Percentiles rank a stretch among this genome's conserved stretches.
Conservation (phyloP, 2,888 invertebrate genomes). For the Tortrix viridana region DNA sequence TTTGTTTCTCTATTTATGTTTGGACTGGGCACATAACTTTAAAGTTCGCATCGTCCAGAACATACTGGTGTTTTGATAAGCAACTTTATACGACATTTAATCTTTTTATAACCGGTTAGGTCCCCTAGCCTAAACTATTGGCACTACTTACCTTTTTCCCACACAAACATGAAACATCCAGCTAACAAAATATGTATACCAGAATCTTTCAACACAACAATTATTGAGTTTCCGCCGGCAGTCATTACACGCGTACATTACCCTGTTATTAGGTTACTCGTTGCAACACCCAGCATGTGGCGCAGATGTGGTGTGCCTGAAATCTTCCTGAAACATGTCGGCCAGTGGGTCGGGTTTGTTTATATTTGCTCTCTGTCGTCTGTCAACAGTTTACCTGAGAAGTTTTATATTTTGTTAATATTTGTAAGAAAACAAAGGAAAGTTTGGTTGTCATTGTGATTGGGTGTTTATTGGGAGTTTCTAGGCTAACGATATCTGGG, state of each 20-base stretch:
- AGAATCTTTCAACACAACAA: constrained; percentile 29
- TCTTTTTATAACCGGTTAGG: no score
- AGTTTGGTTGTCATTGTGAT: no score
- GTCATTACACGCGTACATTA: constrained; percentile 25
- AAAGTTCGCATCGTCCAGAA: no score
- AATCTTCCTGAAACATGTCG: constrained; percentile 30
- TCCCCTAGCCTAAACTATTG: no score
- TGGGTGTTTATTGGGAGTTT: no score
- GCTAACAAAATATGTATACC: background rate
- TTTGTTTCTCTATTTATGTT: no score
- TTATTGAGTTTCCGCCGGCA: constrained; percentile 23
- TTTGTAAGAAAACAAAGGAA: background rate
- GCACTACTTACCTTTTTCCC: no score
- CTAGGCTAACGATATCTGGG: no score
- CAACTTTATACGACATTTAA: no score
- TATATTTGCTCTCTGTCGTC: constrained; percentile 17
- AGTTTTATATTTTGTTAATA: background rate
- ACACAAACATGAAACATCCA: background rate
- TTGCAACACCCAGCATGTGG: constrained; percentile 30
- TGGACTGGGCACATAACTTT: no score
- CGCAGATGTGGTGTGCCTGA: constrained; percentile 20
- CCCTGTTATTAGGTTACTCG: constrained; percentile 31
- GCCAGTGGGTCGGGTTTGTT: constrained; percentile 30
- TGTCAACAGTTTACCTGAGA: constrained; percentile 13
- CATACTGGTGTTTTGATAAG: no score